Conservation (phyloP, 1,140 invertebrate genomes). For the Diprion similis region DNA sequence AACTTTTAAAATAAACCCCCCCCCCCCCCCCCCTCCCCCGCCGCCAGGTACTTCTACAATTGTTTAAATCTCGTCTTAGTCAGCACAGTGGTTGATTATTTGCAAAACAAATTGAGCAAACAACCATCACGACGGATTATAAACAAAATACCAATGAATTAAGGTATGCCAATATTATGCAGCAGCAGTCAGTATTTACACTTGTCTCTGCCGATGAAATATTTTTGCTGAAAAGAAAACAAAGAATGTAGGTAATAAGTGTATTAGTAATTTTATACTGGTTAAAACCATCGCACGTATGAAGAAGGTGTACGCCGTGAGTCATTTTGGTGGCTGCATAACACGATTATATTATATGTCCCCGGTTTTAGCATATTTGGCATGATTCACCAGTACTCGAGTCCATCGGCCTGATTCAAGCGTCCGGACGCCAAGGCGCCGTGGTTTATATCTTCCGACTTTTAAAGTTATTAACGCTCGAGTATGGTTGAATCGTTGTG, state of each 20-base stretch:
- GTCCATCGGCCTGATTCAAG: background rate
- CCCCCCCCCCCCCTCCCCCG: too few relatives aligned
- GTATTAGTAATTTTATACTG: too few relatives aligned
- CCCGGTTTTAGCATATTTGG: conserved; percentile 1
- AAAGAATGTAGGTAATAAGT: too few relatives aligned
- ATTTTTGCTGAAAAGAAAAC: too few relatives aligned
- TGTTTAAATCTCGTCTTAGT: too few relatives aligned
- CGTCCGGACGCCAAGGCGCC: background rate
- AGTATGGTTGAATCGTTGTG: too few relatives aligned
- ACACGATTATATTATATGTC: background rate
- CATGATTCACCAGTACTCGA: background rate
- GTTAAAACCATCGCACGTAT: too few relatives aligned
- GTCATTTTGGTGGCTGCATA: background rate
- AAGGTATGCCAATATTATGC: conserved; percentile 10
- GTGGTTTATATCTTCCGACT: background rate
- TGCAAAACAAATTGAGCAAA: too few relatives aligned
- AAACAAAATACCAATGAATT: conserved; percentile 6
- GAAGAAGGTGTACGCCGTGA: background rate
- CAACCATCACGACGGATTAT: background rate
- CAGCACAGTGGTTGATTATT: too few relatives aligned
- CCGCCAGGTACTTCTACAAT: too few relatives aligned
- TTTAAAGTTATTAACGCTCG: background rate
- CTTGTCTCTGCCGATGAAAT: too few relatives aligned
- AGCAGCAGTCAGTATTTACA: conserved; percentile 9
- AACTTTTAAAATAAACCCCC: too few relatives aligned